Percentiles rank a stretch among this genome's conserved stretches.
These are phyloP conservation scores for Aphrocallistes beatrix DNA, from an alignment of 37 sponge, comb jelly and placozoan genomes.

Conservation along the genomic window DNA sequence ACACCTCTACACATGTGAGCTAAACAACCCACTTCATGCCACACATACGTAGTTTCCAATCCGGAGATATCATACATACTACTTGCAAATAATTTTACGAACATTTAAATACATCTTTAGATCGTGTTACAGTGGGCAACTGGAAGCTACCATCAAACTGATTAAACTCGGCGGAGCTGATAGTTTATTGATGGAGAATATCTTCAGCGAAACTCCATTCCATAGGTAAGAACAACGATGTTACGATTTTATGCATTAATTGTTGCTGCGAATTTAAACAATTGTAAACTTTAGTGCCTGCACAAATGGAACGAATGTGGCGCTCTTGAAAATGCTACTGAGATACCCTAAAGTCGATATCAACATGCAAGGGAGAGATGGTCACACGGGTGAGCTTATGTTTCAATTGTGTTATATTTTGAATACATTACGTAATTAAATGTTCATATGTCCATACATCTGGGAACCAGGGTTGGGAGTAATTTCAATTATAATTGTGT, in stretches of 20 bases:
- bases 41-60: neutral
- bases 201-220: neutral
- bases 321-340: neutral
- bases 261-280: neutral
- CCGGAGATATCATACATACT: neutral
- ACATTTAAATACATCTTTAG: neutral
- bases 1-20: constrained; percentile 9
- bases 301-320: neutral
- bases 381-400: neutral
- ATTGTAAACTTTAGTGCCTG: neutral
- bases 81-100: neutral
- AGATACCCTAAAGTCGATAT: neutral
- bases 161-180: neutral
- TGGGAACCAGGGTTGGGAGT: no score
- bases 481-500: no score
- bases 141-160: neutral
- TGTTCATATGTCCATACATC: no score
- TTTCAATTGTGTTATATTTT: neutral
- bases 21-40: neutral
- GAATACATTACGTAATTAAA: neutral
- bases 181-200: neutral
- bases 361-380: constrained; percentile 19
- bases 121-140: neutral
- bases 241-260: neutral
- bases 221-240: neutral